Evolutionary conservation across 1,140 invertebrate genomes (phyloP), one percentile per base, ranked within the genome.

Genomic region (Psilanteris sp.): DNA sequence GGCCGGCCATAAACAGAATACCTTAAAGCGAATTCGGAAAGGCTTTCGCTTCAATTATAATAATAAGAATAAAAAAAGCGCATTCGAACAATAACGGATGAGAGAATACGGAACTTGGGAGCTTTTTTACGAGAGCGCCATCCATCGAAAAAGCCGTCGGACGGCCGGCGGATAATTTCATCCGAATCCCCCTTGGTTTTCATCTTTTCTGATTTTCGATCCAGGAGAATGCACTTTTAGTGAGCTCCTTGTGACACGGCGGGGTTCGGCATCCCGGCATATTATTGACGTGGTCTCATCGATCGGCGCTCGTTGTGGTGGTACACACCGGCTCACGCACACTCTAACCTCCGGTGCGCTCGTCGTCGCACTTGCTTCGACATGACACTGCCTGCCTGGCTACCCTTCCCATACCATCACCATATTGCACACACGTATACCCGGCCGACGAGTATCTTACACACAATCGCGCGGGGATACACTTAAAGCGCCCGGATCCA

Each of bases 261-360:
- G 26, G 24, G 20, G 29, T 59, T 61, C 20, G 48, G 29, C 43
- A 64, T 48, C 52, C 32, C 61, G 37, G 54, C 46, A 57, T 74
- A 59, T 61, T 74, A 74, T 74, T 67, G 71, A 74, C 62, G 71
- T 43, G 71, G 54, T 57, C 32, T 54, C 71, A 55, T 74, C 71
- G 71, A 67, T 62, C 54, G 15, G 41, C 7, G 20, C 48, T 27
- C 37, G 67, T 57, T 46, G 67, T 59, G 24, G 14, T 39, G 15
- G 46, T 44, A 52, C 50, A 43, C 70, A 64, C 41, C 55, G 36
- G 46, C 29, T 64, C 41, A 62, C 44, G 46, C 29, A 72, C 44
- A 39, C 50, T 9, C 44, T 7, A 31, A 61, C 54, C 36, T 26
- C n/a, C 27, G 22, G 18, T 15, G 20, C 15, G 32, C 48, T 55